These are phyloP conservation scores for Sycophila sp. DNA, from an alignment of 1,140 invertebrate species.

Conservation along the genomic window DNA sequence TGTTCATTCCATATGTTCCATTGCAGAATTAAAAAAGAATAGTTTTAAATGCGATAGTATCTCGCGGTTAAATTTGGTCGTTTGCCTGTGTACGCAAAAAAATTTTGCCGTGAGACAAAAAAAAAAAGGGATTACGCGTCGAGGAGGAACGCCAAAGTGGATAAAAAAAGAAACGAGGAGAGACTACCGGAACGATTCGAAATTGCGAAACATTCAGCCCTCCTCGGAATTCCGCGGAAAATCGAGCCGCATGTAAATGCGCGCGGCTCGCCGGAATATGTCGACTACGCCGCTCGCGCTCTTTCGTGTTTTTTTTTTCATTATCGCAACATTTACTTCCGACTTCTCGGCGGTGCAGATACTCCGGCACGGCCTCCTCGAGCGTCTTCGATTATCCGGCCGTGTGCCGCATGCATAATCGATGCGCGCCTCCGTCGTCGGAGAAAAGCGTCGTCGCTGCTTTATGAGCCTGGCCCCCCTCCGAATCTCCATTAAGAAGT, in stretches of 20 bases:
- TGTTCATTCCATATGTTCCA: too few relatives aligned
- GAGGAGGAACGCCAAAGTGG: too few relatives aligned
- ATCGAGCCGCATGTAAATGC: neutral
- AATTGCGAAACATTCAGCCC: neutral
- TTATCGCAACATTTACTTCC: neutral
- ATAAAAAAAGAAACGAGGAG: too few relatives aligned
- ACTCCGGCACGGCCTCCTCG: neutral
- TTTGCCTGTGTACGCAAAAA: too few relatives aligned
- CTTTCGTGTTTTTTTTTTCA: neutral
- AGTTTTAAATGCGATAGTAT: too few relatives aligned
- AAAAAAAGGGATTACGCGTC: too few relatives aligned
- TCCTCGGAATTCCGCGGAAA: neutral
- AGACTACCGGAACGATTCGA: neutral
- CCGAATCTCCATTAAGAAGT: conserved; percentile 34
- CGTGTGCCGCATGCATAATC: conserved; percentile 33
- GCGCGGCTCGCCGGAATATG: too few relatives aligned
- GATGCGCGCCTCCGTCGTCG: neutral
- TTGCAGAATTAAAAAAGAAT: too few relatives aligned
- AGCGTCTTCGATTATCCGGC: conserved; percentile 30
- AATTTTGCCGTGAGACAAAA: too few relatives aligned
- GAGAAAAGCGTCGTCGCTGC: conserved; percentile 1
- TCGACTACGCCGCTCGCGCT: neutral
- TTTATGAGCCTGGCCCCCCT: conserved; percentile 20
- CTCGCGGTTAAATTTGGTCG: too few relatives aligned
- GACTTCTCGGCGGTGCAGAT: neutral